Conservation (phyloP, 2,888 invertebrate species). For the Diarsia rubi region DNA sequence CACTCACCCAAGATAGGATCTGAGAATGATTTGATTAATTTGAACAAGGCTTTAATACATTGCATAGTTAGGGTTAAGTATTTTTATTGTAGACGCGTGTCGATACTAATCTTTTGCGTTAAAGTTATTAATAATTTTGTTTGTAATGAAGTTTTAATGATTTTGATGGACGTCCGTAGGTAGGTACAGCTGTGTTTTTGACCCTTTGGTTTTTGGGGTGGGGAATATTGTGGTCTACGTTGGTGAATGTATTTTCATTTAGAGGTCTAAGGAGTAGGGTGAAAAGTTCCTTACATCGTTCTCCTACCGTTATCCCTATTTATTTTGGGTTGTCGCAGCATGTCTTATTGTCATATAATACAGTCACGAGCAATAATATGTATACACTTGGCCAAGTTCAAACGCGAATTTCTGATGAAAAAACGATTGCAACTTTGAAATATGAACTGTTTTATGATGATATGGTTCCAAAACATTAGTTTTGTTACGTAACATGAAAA, state of each 20-base stretch:
- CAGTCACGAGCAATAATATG: too few relatives aligned
- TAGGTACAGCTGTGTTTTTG: slow-evolving; percentile 63
- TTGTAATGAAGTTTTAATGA: slow-evolving; percentile 86
- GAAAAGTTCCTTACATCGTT: background rate
- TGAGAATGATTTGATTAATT: slow-evolving; percentile 90
- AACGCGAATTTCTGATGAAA: too few relatives aligned
- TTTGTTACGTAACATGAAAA: too few relatives aligned
- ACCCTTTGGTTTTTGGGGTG: slow-evolving; percentile 36
- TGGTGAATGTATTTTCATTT: background rate
- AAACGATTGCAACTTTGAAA: too few relatives aligned
- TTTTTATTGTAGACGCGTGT: slow-evolving; percentile 89
- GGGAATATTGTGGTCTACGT: background rate
- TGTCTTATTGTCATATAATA: too few relatives aligned
- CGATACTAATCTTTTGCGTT: slow-evolving; percentile 86
- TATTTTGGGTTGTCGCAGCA: too few relatives aligned
- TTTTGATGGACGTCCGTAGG: slow-evolving; percentile 65
- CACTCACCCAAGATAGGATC: slow-evolving; percentile 83
- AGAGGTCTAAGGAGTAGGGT: background rate
- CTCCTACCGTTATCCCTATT: too few relatives aligned
- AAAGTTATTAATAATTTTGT: slow-evolving; percentile 86
- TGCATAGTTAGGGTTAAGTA: slow-evolving; percentile 85
- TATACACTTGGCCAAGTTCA: too few relatives aligned
- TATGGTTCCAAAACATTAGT: too few relatives aligned
- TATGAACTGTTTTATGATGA: too few relatives aligned
- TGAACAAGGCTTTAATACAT: slow-evolving; percentile 85